phyloP scores from a whole-genome alignment of 2,797 vertebrate genomes.

The Meriones psammophilus region DNA sequence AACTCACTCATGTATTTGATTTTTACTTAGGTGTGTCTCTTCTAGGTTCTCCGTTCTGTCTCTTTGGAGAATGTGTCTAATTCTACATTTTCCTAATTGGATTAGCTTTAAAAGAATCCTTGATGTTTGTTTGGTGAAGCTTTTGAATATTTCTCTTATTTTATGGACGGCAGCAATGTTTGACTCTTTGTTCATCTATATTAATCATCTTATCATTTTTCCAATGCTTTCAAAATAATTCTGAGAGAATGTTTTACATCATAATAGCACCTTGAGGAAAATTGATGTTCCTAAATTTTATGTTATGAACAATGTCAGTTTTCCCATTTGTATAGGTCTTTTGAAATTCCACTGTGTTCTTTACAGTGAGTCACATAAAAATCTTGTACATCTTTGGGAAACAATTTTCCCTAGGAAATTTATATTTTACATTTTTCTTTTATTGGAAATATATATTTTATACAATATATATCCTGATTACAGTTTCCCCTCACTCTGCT shows the following conservation, averaged over 20 bases:
- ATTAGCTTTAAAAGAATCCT: slow-evolving; percentile 33
- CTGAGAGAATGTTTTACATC: not conserved
- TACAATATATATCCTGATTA: not conserved
- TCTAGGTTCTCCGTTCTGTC: not conserved
- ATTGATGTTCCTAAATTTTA: not conserved
- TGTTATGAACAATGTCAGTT: not conserved
- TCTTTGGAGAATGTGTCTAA: not conserved
- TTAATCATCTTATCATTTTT: slow-evolving; percentile 49
- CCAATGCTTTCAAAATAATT: slow-evolving; percentile 25
- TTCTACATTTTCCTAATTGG: not conserved
- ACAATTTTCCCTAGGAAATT: slow-evolving; percentile 8
- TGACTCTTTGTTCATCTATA: not conserved
- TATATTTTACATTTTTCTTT: slow-evolving; percentile 11
- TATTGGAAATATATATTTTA: not conserved
- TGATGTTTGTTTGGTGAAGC: not conserved
- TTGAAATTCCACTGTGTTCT: not conserved
- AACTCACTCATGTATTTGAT: not conserved
- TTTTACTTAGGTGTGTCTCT: not conserved
- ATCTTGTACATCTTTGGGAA: slow-evolving; percentile 10
- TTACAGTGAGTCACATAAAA: slow-evolving; percentile 5
- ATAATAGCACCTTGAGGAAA: slow-evolving; percentile 11
- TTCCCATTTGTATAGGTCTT: slow-evolving; percentile 35
- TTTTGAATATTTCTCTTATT: slow-evolving; percentile 23
- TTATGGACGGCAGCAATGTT: not conserved
- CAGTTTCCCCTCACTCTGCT: not conserved